Evolutionary conservation across 2,888 invertebrate genomes (phyloP).

Genomic region (Taphrorychus bicolor): DNA sequence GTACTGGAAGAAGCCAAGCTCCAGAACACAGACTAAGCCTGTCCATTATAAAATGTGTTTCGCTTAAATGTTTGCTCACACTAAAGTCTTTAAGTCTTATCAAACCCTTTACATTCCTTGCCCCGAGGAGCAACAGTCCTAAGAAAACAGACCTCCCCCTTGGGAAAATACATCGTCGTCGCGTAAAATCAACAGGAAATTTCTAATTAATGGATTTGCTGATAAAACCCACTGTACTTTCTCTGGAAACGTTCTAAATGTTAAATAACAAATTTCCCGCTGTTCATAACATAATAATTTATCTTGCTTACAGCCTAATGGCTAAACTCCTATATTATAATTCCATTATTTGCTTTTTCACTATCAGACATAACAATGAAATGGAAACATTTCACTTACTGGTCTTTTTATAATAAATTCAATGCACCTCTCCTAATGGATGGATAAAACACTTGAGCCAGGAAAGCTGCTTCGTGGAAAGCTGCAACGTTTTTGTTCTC

Average conservation of each 20-base stretch:
- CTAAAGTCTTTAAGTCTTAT: background rate
- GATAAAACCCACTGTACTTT: background rate
- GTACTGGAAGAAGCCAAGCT: background rate
- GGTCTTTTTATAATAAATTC: background rate
- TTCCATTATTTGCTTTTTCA: too few species aligned
- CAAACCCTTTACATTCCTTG: background rate
- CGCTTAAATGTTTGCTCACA: background rate
- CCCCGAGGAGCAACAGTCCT: constrained; percentile 15
- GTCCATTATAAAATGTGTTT: background rate
- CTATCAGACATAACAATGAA: too few species aligned
- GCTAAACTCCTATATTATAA: too few species aligned
- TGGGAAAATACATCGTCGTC: constrained; percentile 10
- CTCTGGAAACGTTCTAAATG: background rate
- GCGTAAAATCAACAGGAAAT: constrained; percentile 18
- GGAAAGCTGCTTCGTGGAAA: background rate
- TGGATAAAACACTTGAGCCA: background rate
- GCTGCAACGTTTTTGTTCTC: background rate
- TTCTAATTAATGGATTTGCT: constrained; percentile 18
- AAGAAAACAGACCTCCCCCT: constrained; percentile 26
- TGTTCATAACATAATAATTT: too few species aligned
- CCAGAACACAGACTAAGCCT: background rate
- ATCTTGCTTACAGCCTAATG: too few species aligned
- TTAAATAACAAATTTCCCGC: too few species aligned
- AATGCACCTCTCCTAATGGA: background rate
- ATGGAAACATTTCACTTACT: too few species aligned